Conservation (phyloP, 2,888 invertebrate genomes). For the Meiosimyza decipiens region DNA sequence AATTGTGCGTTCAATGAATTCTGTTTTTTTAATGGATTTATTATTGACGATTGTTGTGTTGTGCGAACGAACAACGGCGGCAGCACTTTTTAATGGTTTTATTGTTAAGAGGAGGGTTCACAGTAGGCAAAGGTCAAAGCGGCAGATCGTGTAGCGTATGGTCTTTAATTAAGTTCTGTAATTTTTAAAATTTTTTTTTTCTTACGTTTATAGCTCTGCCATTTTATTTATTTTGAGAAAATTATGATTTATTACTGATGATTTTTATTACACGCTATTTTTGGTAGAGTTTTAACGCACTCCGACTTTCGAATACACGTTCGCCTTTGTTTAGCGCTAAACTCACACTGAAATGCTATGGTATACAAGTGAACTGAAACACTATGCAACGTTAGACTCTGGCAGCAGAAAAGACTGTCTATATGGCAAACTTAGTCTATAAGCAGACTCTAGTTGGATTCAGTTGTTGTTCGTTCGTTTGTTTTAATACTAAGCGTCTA, state of each 20-base stretch:
- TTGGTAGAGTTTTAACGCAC: not conserved
- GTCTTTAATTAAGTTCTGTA: not conserved
- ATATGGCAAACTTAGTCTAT: too few relatives aligned
- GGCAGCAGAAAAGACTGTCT: not conserved
- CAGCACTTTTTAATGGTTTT: too few relatives aligned
- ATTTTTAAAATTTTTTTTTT: not conserved
- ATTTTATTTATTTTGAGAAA: not conserved
- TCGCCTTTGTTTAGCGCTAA: conserved; percentile 18
- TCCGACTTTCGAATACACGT: not conserved
- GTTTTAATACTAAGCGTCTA: not conserved
- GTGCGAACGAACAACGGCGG: too few relatives aligned
- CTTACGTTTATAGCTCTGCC: not conserved
- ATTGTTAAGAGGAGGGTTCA: too few relatives aligned
- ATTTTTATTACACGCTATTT: too few relatives aligned
- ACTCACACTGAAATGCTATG: conserved; percentile 21
- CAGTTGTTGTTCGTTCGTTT: too few relatives aligned
- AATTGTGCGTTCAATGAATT: too few relatives aligned
- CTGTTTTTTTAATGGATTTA: too few relatives aligned
- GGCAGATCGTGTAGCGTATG: not conserved
- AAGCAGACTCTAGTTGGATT: not conserved
- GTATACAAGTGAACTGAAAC: conserved; percentile 15
- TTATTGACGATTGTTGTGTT: too few relatives aligned
- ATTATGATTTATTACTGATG: not conserved
- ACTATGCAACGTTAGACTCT: not conserved
- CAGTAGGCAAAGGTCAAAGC: too few relatives aligned